Percentiles rank a stretch among this genome's conserved stretches.
Evolutionary conservation across 2,888 invertebrate genomes (phyloP).

Genomic region (Teleiodes luculella): DNA sequence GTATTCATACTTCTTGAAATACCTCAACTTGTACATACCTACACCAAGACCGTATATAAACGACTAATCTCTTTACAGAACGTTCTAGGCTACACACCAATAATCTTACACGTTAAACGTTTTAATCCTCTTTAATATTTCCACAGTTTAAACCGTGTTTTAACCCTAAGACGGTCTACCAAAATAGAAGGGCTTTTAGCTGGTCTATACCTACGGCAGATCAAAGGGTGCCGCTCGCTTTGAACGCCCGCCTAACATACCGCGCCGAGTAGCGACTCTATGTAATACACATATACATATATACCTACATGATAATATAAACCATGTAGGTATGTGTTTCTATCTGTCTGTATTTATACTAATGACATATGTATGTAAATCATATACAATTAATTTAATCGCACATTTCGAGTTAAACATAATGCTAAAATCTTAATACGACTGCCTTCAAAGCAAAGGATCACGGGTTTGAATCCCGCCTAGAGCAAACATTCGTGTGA

Average conservation of each 20-base stretch:
- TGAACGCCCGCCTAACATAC: constrained; percentile 45
- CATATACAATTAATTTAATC: too few species aligned
- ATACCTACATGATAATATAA: too few species aligned
- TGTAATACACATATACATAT: not conserved
- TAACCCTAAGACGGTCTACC: constrained; percentile 51
- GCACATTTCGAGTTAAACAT: too few species aligned
- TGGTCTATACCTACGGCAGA: constrained; percentile 42
- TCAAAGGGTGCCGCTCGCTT: constrained; percentile 61
- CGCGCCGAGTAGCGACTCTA: constrained; percentile 20
- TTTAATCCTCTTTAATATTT: constrained; percentile 20
- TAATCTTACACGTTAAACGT: not conserved
- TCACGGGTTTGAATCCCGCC: too few species aligned
- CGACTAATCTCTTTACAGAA: not conserved
- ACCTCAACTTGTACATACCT: too few species aligned
- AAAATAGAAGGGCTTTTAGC: constrained; percentile 58
- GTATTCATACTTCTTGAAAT: too few species aligned
- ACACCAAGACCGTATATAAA: too few species aligned
- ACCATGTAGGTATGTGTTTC: not conserved
- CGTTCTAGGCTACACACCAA: not conserved
- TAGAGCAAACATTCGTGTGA: too few species aligned
- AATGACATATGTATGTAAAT: not conserved
- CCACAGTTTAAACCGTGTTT: constrained; percentile 34
- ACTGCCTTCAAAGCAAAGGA: too few species aligned
- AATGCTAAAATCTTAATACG: too few species aligned
- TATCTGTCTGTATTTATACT: not conserved